A percentile compares a stretch with the other conserved stretches of the same genome.
Conservation (phyloP, 2,888 invertebrate species). For the Gymnoscelis rufifasciata region DNA sequence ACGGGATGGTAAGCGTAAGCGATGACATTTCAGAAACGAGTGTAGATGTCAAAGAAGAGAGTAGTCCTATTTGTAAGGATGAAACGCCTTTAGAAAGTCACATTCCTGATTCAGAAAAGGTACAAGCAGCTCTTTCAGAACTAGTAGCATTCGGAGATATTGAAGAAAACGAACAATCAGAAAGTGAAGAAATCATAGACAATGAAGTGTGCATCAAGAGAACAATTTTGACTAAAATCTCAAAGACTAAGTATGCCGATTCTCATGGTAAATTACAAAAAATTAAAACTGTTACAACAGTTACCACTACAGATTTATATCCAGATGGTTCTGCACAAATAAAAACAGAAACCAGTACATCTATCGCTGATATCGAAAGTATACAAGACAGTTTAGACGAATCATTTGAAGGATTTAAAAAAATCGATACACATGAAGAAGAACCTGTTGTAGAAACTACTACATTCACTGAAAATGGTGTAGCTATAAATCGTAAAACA, state of each 20-base stretch:
- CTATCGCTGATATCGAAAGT: constrained; percentile 27
- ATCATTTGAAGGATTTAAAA: constrained; percentile 41
- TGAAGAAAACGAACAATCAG: constrained; percentile 22
- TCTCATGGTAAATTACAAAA: constrained; percentile 30
- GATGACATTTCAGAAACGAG: constrained; percentile 23
- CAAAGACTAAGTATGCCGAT: constrained; percentile 32
- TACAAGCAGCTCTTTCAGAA: constrained; percentile 13
- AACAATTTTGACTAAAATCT: constrained; percentile 20
- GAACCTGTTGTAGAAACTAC: constrained; percentile 41
- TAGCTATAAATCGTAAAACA: constrained; percentile 48
- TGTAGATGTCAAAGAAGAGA: constrained; percentile 12
- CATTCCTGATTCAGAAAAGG: constrained; percentile 8
- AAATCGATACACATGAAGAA: constrained; percentile 42
- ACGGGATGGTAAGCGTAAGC: constrained; percentile 20
- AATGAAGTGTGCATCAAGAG: constrained; percentile 19
- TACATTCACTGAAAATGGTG: constrained; percentile 44
- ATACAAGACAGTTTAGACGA: constrained; percentile 31
- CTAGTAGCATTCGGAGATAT: constrained; percentile 19
- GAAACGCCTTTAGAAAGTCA: background rate
- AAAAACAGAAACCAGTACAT: constrained; percentile 35
- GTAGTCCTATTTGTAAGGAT: background rate
- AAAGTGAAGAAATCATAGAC: constrained; percentile 28
- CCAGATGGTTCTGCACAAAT: constrained; percentile 36
- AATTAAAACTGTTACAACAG: constrained; percentile 31
- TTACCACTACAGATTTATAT: constrained; percentile 36